phyloP scores from a whole-genome alignment of 2,888 invertebrate species.

The Sphaerophoria rueppellii region DNA sequence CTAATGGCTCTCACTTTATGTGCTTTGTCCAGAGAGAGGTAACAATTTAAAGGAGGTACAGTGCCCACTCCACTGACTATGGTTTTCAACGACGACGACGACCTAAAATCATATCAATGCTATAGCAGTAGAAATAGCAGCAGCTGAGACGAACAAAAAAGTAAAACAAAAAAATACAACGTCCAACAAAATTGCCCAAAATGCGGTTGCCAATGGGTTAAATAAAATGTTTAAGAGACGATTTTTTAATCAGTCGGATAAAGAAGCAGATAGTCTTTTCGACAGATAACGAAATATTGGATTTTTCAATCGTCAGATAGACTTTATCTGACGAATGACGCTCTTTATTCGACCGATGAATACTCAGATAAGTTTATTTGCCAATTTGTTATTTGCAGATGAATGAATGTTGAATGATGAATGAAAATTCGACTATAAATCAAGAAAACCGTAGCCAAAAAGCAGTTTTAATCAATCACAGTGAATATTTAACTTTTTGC shows the following conservation, averaged over 20 bases:
- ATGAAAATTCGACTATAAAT: too few relatives aligned
- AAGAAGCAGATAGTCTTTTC: too few relatives aligned
- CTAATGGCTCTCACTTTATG: slow-evolving; percentile 61
- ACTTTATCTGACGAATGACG: too few relatives aligned
- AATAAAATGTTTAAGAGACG: not conserved
- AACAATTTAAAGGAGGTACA: slow-evolving; percentile 63
- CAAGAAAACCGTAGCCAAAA: too few relatives aligned
- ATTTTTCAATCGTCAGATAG: too few relatives aligned
- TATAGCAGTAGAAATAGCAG: slow-evolving; percentile 41
- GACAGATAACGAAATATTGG: too few relatives aligned
- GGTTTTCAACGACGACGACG: slow-evolving; percentile 52
- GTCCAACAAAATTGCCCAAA: slow-evolving; percentile 45
- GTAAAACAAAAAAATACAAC: slow-evolving; percentile 38
- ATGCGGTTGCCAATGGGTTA: slow-evolving; percentile 13
- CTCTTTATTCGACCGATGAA: too few relatives aligned
- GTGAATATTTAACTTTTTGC: too few relatives aligned
- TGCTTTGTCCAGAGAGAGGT: slow-evolving; percentile 59
- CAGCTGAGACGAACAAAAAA: slow-evolving; percentile 28
- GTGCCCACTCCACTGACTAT: slow-evolving; percentile 68
- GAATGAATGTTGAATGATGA: too few relatives aligned
- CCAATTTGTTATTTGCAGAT: too few relatives aligned
- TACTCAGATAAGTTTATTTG: too few relatives aligned
- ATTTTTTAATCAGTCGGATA: not conserved
- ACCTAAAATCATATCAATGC: slow-evolving; percentile 67
- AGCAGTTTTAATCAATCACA: too few relatives aligned